A percentile compares a stretch with the other conserved stretches of the same genome.
These are phyloP conservation scores for Hemitrygon akajei DNA, from an alignment of 2,797 vertebrate species.

Conservation along the genomic window DNA sequence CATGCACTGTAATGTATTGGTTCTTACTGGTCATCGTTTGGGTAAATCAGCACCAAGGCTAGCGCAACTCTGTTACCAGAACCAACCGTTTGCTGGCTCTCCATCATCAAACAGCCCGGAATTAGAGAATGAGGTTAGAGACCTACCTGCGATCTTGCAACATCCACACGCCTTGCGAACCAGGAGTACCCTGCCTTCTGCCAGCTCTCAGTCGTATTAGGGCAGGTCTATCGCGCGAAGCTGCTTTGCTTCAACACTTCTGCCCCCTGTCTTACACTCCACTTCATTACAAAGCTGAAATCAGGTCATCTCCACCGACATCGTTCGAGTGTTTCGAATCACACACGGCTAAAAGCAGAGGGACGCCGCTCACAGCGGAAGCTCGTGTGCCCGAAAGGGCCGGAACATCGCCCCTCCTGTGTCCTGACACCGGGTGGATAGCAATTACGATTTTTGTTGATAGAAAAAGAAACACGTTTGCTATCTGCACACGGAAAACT, in stretches of 20 bases:
- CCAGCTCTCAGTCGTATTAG: slow-evolving; percentile 62
- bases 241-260: slow-evolving; percentile 66
- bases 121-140: slow-evolving; percentile 39
- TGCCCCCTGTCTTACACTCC: slow-evolving; percentile 78
- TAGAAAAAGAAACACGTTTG: neutral
- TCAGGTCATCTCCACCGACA: slow-evolving; percentile 62
- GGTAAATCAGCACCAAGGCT: slow-evolving; percentile 22
- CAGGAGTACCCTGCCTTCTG: slow-evolving; percentile 54
- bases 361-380: neutral
- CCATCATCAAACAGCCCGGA: neutral
- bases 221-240: slow-evolving; percentile 53
- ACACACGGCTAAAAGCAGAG: neutral
- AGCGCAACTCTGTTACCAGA: neutral
- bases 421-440: neutral
- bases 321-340: neutral
- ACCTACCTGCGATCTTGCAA: slow-evolving; percentile 69
- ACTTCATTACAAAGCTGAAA: slow-evolving; percentile 73
- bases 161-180: slow-evolving; percentile 54
- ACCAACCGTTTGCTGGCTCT: neutral
- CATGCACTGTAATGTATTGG: neutral
- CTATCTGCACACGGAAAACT: neutral
- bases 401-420: neutral
- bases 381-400: neutral
- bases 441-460: neutral
- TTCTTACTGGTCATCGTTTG: neutral